These are phyloP conservation scores for Synaphobranchus kaupii DNA, from an alignment of 2,797 vertebrate species.

Conservation along the genomic window DNA sequence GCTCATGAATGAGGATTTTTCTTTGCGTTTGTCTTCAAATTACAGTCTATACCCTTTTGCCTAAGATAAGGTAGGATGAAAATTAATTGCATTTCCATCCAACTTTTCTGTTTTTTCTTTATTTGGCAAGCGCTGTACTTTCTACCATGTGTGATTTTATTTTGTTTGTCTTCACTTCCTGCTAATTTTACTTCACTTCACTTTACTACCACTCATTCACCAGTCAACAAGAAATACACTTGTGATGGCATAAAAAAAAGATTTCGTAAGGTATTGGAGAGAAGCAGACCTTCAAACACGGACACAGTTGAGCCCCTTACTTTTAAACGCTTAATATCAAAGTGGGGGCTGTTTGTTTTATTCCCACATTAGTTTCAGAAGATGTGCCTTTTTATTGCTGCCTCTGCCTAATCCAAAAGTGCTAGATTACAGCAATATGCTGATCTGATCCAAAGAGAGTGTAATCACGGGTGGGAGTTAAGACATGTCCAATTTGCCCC, in stretches of 20 bases:
- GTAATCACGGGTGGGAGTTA: background rate
- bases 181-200: background rate
- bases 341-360: background rate
- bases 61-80: background rate
- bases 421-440: background rate
- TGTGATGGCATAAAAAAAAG: background rate
- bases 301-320: background rate
- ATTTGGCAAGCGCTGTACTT: background rate
- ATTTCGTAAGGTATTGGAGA: background rate
- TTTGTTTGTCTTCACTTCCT: background rate
- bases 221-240: background rate
- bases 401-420: background rate
- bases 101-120: background rate
- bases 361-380: slow-evolving; percentile 17
- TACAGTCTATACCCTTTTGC: too few species aligned
- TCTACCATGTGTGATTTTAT: background rate
- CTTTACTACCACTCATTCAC: background rate
- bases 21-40: background rate
- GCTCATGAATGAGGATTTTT: background rate
- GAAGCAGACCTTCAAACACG: background rate
- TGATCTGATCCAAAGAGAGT: slow-evolving; percentile 2
- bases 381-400: background rate
- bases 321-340: background rate
- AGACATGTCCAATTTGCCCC: background rate
- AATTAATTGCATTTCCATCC: background rate